Base-by-base conservation (phyloP, 2,113 vertebrate species). In the Oceanodroma tethys region DNA sequence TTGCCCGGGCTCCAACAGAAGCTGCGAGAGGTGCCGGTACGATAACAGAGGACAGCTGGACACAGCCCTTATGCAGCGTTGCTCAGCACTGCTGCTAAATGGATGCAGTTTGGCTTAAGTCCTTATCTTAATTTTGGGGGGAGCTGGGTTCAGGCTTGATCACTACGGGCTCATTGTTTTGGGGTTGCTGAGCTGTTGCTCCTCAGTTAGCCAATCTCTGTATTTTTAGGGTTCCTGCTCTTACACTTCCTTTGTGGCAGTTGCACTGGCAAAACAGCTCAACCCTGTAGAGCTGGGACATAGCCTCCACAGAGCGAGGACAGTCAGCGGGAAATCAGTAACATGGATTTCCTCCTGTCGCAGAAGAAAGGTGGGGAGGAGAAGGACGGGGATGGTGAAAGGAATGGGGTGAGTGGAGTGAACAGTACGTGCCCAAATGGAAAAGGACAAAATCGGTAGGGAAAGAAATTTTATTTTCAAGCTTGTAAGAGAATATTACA, bases 401-500 rank as follows among this genome's bases (percentile, higher is more conserved):
- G 55, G 56, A 81, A 71, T 56, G 60, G 36, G 74, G 71, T 63
- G 83, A 89, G 65, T 62, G 75, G 85, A 81, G 84, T 95, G 87
- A 97, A 96, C 78, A 6, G 59, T 93, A 85, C 67, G 2, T 96
- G 95, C 93, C 86, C 94, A 94, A 95, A 96, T 73, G 86, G 96
- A 97, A 96, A 96, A 97, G 93, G 93, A 98, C 96, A 97, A 96
- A 72, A 86, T 71, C 43, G 4, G n/a, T 97, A 98, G 97, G 98
- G 97, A 98, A 98, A 98, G 96, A 98, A 94, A 95, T 98, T 98
- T 98, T 98, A 98, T 98, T 98, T 97, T 98, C 98, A 98, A 98
- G 97, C 96, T 98, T 96, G 97, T 97, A 97, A 98, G 98, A 98
- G 97, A 98, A 97, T 98, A 98, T 98, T 98, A 98, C 98, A 98